Evolutionary conservation across 2,888 invertebrate species (phyloP).

Genomic region (Lycocerus yunnanus): DNA sequence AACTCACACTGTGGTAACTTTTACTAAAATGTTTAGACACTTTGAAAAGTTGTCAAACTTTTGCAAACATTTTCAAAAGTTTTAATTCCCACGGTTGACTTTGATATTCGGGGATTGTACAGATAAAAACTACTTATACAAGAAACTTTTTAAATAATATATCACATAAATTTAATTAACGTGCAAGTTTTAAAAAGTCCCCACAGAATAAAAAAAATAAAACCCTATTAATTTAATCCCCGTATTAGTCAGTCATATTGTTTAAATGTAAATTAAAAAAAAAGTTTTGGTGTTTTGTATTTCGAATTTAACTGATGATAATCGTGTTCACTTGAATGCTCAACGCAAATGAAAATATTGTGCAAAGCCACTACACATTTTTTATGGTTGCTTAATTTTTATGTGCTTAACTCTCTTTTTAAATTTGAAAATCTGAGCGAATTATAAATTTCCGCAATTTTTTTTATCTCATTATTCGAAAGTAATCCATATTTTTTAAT

Average conservation of each 20-base stretch:
- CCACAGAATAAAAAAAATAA: neutral
- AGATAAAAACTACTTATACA: conserved; percentile 3
- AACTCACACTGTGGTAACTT: neutral
- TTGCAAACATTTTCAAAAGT: conserved; percentile 1
- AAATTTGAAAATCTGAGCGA: neutral
- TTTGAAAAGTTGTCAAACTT: conserved; percentile 5
- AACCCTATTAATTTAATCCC: neutral
- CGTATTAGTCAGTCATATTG: neutral
- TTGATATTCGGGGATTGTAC: conserved; percentile 1
- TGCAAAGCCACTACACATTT: neutral
- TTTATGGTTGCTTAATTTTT: neutral
- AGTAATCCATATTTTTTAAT: neutral
- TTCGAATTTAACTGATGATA: neutral
- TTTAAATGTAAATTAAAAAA: neutral
- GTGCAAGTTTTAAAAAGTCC: neutral
- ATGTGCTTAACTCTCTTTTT: neutral
- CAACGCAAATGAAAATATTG: neutral
- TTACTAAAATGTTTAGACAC: conserved; percentile 4
- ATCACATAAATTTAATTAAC: neutral
- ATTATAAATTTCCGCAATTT: neutral
- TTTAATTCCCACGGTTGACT: conserved; percentile 3
- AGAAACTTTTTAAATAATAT: conserved; percentile 4
- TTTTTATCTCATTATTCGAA: neutral
- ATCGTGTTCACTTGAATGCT: neutral
- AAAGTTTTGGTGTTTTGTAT: neutral